phyloP scores from a whole-genome alignment of 2,888 invertebrate genomes.

The Yponomeuta cagnagella region DNA sequence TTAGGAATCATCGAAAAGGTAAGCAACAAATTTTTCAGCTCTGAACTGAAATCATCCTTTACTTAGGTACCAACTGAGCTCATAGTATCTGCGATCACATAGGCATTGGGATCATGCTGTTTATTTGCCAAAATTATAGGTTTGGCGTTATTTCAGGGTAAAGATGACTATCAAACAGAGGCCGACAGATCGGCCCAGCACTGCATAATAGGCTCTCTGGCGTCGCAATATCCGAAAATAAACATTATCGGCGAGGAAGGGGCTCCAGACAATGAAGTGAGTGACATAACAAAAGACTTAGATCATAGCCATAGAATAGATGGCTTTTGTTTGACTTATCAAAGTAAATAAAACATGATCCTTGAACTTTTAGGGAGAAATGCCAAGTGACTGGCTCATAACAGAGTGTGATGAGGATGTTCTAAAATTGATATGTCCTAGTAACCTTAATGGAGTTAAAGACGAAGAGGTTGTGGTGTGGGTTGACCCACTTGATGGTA shows the following conservation, averaged over 20 bases:
- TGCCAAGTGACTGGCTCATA: conserved; percentile 85
- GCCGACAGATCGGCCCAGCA: conserved; percentile 97
- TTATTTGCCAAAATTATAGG: not conserved
- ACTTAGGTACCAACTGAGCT: not conserved
- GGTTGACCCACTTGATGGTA: conserved; percentile 99
- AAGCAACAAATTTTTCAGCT: conserved; percentile 20
- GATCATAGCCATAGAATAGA: too few relatives aligned
- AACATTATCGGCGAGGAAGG: conserved; percentile 96
- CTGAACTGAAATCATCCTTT: not conserved
- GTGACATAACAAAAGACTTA: not conserved
- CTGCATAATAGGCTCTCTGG: conserved; percentile 92
- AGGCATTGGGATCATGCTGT: not conserved
- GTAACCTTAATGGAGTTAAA: conserved; percentile 75
- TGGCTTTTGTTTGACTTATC: too few relatives aligned
- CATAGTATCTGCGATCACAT: not conserved
- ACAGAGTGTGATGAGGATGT: conserved; percentile 82
- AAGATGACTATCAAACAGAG: conserved; percentile 97
- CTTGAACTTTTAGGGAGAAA: conserved; percentile 44
- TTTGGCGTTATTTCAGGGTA: conserved; percentile 73
- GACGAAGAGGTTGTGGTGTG: conserved; percentile 94
- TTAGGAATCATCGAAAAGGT: conserved; percentile 95
- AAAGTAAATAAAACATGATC: not conserved
- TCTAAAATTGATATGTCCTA: conserved; percentile 79
- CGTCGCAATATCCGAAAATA: conserved; percentile 87
- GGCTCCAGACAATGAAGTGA: conserved; percentile 76